Base-by-base conservation (phyloP, 2,113 vertebrate genomes). In the Urocitellus parryii region DNA sequence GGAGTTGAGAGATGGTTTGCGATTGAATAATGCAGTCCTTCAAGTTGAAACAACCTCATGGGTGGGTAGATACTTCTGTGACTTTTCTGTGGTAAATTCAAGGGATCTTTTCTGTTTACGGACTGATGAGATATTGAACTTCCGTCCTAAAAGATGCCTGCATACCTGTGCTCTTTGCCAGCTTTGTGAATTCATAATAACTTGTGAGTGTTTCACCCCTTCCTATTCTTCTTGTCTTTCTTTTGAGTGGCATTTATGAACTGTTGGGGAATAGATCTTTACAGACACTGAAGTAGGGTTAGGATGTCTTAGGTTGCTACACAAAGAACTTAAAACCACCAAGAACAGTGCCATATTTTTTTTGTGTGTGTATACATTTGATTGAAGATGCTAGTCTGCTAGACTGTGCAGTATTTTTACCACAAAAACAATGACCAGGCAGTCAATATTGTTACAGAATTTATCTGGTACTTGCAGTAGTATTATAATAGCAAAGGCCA, bases 161-260 rank as follows among this genome's bases (percentile, higher is more conserved):
- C 67, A 95, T 97, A 98, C 45, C 24, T 80, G 68, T 34, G 73
- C 88, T 58, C 32, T 61, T 78, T 93, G 94, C 96, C 63, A 91
- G 25, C 12, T 82, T 45, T 0, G 2, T 95, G 76, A 93, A 88
- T 95, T 45, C 34, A 32, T 72, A 61, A 73, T 13, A 12, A 10
- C 78, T 58, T 63, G 74, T 76, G 83, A 85, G 67, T 76, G 9
- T 67, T n/a, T 90, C 48, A 24, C 18, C 10, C 27, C 14, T 6
- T 9, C 2, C 70, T 48, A 4, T 53, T 92, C 58, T 63, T 32
- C 32, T 42, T 76, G 2, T 45, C 32, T 67, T 94, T 39, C n/a
- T 83, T 11, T 39, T 68, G 18, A 58, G 67, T 81, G 37, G 29
- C 27, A 74, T 53, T 89, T 96, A 80, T 13, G 32, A 68, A 29